Percentiles rank a stretch among this genome's conserved stretches.
Evolutionary conservation across 2,113 vertebrate species (phyloP).

Genomic region (Syngnathus floridae): DNA sequence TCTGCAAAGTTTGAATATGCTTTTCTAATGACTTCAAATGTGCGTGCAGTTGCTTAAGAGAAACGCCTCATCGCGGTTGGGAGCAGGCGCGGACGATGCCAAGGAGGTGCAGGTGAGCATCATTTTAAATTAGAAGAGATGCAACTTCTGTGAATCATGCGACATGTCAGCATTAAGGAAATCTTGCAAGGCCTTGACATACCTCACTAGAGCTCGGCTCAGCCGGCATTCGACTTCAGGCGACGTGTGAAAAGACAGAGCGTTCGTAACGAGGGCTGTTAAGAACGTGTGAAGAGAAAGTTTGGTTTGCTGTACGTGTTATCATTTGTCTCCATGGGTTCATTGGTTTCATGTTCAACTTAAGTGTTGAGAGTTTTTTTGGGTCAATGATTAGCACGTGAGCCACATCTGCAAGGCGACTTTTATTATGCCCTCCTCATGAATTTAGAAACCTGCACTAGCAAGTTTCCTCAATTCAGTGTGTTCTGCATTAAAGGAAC

Average conservation of each 20-base stretch:
- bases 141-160: no score
- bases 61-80: conserved; percentile 91
- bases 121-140: neutral
- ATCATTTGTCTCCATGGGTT: neutral
- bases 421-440: neutral
- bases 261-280: neutral
- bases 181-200: neutral
- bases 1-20: neutral
- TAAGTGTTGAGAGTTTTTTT: neutral
- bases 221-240: neutral
- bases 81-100: conserved; percentile 88
- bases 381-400: neutral
- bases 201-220: neutral
- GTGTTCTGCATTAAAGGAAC: neutral
- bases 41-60: conserved; percentile 90
- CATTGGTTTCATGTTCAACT: neutral
- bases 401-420: neutral
- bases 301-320: neutral
- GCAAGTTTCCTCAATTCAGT: neutral
- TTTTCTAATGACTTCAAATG: conserved; percentile 7
- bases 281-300: neutral
- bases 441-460: neutral
- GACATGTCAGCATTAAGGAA: no score
- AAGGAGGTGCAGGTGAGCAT: conserved; percentile 89
- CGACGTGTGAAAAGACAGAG: no score